Base-by-base conservation (phyloP, 2,797 vertebrate genomes). In the Coregonus ussuriensis region DNA sequence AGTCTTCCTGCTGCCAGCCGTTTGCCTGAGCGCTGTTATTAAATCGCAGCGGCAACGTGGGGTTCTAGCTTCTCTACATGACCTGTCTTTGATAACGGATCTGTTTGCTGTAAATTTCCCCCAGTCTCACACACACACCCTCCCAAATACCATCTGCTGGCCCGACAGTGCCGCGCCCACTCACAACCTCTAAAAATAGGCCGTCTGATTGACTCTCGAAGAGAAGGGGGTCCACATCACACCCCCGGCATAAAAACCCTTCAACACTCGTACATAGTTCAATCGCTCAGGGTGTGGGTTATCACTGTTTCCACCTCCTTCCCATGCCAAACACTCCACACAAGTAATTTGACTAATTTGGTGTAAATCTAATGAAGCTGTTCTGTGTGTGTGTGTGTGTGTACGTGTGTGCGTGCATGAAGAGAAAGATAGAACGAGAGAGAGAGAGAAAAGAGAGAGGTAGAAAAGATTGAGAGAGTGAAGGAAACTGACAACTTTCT, bases 41-140 rank as follows among this genome's bases (percentile, higher is more conserved):
- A 93, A 94, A 90, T 66, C 84, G 85, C 92, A 47, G 86, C 89
- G 84, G 88, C 85, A 85, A 92, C 56, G 84, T 90, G 84, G 87
- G 80, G 33, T 89, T 94, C 93, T 91, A 89, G 81, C 86, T 92
- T 63, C 96, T 96, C 96, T 92, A 93, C 93, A 96, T 92, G 96
- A 97, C 93, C 95, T 91, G 83, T 95, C 97, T 97, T 88, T 93
- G 90, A 97, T 97, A 96, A 97, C 95, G 91, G 95, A 98, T 97
- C 94, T 97, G 96, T 98, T 97, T 97, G 96, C 96, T 95, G 93
- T 95, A 95, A 96, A 96, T 94, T 93, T 91, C 91, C 91, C 93
- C 93, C 91, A 9, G 25, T 25, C 56, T 3, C 56, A 62, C 56
- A 62, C n/a, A 62, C 89, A 86, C 92, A 95, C 89, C 88, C 89